Percentiles rank a stretch among this genome's conserved stretches.
Evolutionary conservation across 2,113 vertebrate species (phyloP).

Genomic region (Corythornis madagascariensis): DNA sequence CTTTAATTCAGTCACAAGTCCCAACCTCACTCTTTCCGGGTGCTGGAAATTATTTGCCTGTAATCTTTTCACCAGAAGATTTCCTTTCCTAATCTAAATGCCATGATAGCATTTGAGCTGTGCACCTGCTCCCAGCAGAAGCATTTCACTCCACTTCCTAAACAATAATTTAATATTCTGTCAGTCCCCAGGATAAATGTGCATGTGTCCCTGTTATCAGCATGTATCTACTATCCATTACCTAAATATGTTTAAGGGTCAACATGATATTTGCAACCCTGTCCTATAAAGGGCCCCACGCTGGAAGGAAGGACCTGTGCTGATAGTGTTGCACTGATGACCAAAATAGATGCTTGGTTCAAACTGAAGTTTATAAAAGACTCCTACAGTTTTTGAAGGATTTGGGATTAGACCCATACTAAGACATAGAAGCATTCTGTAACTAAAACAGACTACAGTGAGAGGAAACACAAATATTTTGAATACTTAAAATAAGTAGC

Average conservation of each 20-base stretch:
- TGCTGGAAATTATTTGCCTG: not conserved
- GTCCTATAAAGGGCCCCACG: not conserved
- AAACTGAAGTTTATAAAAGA: not conserved
- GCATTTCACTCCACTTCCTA: not conserved
- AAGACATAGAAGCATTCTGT: not conserved
- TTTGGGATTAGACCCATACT: not conserved
- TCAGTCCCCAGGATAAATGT: not conserved
- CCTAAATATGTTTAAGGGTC: not conserved
- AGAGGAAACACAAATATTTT: not conserved
- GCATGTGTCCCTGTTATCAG: not conserved
- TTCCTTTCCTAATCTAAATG: slow-evolving; percentile 1
- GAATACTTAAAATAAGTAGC: not conserved
- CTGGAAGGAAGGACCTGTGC: not conserved
- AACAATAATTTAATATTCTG: not conserved
- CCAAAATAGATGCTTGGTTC: not conserved
- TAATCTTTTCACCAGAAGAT: not conserved
- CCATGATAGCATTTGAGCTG: not conserved
- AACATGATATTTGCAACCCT: not conserved
- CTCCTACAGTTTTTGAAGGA: not conserved
- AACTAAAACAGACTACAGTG: not conserved
- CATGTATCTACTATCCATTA: not conserved
- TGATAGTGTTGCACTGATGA: not conserved
- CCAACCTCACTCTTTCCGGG: not conserved
- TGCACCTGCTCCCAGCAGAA: slow-evolving; percentile 24
- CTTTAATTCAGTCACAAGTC: not conserved